Conservation (phyloP, 2,797 vertebrate species). For the Cossypha caffra region DNA sequence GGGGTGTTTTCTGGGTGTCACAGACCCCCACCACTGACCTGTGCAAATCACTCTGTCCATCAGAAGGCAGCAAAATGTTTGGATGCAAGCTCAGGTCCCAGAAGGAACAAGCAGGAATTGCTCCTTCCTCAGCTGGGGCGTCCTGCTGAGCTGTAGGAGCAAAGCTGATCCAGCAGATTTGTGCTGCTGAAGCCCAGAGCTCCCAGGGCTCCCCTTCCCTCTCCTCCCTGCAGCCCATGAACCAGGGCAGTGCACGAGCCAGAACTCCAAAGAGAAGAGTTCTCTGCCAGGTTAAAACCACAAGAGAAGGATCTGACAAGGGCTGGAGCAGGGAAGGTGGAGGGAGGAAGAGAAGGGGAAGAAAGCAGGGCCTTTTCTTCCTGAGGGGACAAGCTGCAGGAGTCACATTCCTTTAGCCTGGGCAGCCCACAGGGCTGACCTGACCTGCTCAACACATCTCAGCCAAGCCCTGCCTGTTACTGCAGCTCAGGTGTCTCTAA, state of each 20-base stretch:
- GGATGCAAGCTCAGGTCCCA: background rate
- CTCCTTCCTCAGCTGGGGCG: background rate
- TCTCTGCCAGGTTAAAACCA: background rate
- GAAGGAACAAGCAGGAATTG: background rate
- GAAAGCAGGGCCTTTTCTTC: background rate
- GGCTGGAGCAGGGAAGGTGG: background rate
- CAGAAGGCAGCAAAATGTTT: background rate
- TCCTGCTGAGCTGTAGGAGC: background rate
- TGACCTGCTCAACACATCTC: background rate
- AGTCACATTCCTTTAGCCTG: rapidly evolving
- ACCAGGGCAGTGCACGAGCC: background rate
- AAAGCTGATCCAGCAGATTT: background rate
- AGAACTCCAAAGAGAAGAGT: background rate
- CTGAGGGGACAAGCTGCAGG: background rate
- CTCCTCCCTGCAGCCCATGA: background rate
- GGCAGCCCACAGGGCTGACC: background rate
- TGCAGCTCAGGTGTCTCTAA: background rate
- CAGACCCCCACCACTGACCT: background rate
- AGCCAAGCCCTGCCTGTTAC: background rate
- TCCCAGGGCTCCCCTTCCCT: background rate
- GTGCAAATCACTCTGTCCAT: background rate
- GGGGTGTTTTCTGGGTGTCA: background rate
- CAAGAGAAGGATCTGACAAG: background rate
- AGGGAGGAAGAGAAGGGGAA: background rate
- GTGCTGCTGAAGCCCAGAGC: background rate